Evolutionary conservation across 1,140 invertebrate species (phyloP), one percentile per base, ranked within the genome.

Genomic region (Tenebrio molitor): DNA sequence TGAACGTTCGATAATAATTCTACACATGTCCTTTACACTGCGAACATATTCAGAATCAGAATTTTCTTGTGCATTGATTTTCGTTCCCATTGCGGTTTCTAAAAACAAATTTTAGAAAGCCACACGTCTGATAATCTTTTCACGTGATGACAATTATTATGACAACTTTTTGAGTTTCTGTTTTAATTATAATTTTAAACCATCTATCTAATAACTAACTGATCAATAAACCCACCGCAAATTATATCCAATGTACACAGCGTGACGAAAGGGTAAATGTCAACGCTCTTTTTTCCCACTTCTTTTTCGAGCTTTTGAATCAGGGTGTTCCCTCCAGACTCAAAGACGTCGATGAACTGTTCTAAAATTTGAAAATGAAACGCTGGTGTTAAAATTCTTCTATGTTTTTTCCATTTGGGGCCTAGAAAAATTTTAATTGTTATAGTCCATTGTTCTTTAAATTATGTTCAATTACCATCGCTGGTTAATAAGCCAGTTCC

Each of bases 331-430:
- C 88, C 84, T 75, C 93, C 89, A 58, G 88, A 85, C 77, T 92
- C 89, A 79, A 95, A 93, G 0, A 92, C 86, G 7, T 88, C 86
- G 0, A 92, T 72, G 80, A 93, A 94, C 74, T 91, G 85, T 68
- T 94, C 88, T 15, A 95, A 83, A 66, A 95, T 94, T 77, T 91
- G 90, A 79, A 95, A 95, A 81, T 95, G 94, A 79, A 95, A 95
- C 1, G 93, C 90, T 0, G 93, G 94, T 0, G 93, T 95, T 16
- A 95, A 83, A 39, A 92, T 80, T 81, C 91, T 91, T n/a, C 92
- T 79, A 70, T 90, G 84, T 0, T 73, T 79, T 44, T 85, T 85
- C 92, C 92, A 93, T 84, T 91, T 76, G 0, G 71, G 17, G 25
- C 71, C 77, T 77, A 3, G 65, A 23, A 70, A 29, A 58, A 12